A percentile compares a stretch with the other conserved stretches of the same genome.
Evolutionary conservation across 64 coral and sea anemone genomes (phyloP).

Genomic region (Montipora efflorescens): DNA sequence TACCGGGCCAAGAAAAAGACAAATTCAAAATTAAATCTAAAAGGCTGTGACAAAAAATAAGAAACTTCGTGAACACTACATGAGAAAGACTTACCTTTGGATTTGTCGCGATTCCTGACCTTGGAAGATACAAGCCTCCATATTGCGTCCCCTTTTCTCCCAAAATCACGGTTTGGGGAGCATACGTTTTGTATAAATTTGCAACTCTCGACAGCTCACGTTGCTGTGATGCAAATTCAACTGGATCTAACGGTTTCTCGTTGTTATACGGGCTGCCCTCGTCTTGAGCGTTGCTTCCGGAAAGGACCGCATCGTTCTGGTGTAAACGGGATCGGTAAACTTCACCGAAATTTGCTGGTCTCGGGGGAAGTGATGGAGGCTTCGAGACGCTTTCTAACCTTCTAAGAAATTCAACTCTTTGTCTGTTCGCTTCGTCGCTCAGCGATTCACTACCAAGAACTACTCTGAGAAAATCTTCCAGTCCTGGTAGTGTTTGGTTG

Average conservation of each 20-base stretch:
- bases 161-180: slow-evolving; percentile 18
- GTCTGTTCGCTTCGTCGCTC: slow-evolving; percentile 87
- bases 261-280: slow-evolving; percentile 82
- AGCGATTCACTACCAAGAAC: slow-evolving; percentile 90
- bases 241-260: slow-evolving; percentile 66
- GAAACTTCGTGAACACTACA: not conserved
- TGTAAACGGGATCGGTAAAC: slow-evolving; percentile 25
- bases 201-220: slow-evolving; percentile 79
- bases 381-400: slow-evolving; percentile 76
- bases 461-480: slow-evolving; percentile 88
- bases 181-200: slow-evolving; percentile 4
- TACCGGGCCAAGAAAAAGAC: not conserved
- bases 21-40: not conserved
- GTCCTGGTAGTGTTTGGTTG: slow-evolving; percentile 87
- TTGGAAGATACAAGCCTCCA: slow-evolving; percentile 28
- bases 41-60: not conserved
- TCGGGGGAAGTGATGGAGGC: slow-evolving; percentile 89
- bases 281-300: slow-evolving; percentile 41
- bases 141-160: slow-evolving; percentile 29
- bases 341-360: slow-evolving; percentile 80
- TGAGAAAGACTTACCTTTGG: slow-evolving; percentile 5
- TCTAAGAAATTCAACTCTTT: slow-evolving; percentile 86
- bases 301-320: slow-evolving; percentile 53
- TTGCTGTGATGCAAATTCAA: slow-evolving; percentile 92
- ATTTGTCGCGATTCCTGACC: slow-evolving; percentile 3